Percentiles rank a stretch among this genome's conserved stretches.
Conservation (phyloP, 1,140 invertebrate species). For the Thaumatotibia leucotreta region DNA sequence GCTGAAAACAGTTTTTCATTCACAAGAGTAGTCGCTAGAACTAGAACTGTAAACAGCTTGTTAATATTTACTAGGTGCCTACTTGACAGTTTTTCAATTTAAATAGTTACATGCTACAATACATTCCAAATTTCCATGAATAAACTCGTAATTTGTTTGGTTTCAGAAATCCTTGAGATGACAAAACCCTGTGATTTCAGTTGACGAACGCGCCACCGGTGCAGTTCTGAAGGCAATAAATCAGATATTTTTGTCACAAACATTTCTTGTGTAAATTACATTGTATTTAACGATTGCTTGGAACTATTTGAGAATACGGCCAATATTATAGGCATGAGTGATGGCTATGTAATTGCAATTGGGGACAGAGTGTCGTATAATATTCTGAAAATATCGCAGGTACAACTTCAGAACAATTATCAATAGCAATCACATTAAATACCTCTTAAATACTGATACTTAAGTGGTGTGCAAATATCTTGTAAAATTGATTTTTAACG, state of each 20-base stretch:
- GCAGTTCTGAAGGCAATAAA: conserved; percentile 8
- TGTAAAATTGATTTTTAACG: no score
- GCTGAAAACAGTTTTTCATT: no score
- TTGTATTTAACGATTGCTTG: conserved; percentile 12
- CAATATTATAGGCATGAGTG: neutral
- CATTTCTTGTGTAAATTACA: neutral
- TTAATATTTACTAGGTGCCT: no score
- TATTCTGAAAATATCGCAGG: neutral
- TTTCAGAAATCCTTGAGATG: conserved; percentile 11
- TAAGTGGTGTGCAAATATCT: no score
- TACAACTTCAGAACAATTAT: neutral
- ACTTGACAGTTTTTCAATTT: no score
- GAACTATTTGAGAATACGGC: neutral
- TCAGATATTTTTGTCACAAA: conserved; percentile 11
- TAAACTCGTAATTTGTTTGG: neutral
- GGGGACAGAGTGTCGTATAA: neutral
- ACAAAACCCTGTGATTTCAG: conserved; percentile 2
- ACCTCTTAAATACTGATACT: no score
- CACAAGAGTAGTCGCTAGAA: no score
- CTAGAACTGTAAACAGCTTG: no score
- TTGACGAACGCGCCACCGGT: neutral
- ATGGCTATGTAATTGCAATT: neutral
- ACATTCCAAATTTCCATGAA: neutral
- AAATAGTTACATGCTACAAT: neutral
- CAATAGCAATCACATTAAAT: no score